Base-by-base conservation (phyloP, 2,888 invertebrate genomes). In the Carcina quercana region DNA sequence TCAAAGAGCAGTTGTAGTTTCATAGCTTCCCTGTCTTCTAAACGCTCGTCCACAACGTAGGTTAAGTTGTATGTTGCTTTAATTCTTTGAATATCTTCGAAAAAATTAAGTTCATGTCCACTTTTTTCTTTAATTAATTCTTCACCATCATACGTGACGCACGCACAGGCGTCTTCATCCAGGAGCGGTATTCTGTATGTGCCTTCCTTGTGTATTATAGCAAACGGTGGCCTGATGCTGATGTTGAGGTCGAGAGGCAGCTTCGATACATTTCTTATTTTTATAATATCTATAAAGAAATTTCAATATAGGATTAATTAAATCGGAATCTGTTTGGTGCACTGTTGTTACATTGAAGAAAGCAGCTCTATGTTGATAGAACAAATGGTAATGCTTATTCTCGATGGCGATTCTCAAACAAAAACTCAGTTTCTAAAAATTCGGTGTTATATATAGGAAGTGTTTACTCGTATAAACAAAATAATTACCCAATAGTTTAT, bases 211-310 rank as follows among this genome's bases (percentile, higher is more conserved):
- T 78, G 68, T 40, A 83, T 59, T 20, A 83, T 59, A 11, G 69
- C 66, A 53, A 88, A 88, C 1, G 88, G 88, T 25, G 72, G 62
- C 38, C 76, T 79, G 1, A 85, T 59, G 33, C 48, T 65, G 14
- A 88, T 57, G 25, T 75, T 78, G 12, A 86, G 62, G 36, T 78
- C 72, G 28, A 88, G 50, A 25, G 80, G 73, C 14, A 88, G 47
- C 38, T 69, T 78, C 0, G 87, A 86, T 22, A 82, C 67, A 57
- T 89, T 89, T 40, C 73, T 86, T 31, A 88, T 74, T 1, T 69
- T 62, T 1, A 89, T 35, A 17, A 85, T 73, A 54, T 88, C 88
- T 87, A 62, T 38, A 72, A 65, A 38, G 13, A 5, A 21, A 29
- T 22, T 10, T 17, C 17, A 17, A 5, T 17, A n/a, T 19, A 19